A percentile compares a stretch with the other conserved stretches of the same genome.
Evolutionary conservation across 1,140 invertebrate species (phyloP).

Genomic region (Saccostrea glomerata): DNA sequence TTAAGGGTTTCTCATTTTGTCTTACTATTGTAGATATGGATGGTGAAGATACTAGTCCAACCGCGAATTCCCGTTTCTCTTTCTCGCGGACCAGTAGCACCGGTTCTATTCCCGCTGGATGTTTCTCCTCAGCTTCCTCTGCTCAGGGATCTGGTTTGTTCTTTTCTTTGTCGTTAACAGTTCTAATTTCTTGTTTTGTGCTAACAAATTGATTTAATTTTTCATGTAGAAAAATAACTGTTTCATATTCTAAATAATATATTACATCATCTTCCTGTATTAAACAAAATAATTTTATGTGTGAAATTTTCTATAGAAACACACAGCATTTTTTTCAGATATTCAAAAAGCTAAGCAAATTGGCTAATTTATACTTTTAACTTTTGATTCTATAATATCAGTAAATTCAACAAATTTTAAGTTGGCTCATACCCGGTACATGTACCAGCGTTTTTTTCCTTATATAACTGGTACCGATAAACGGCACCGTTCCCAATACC

Average conservation of each 20-base stretch:
- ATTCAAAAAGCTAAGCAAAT: too few species aligned
- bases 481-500: too few species aligned
- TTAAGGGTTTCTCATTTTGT: too few species aligned
- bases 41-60: constrained; percentile 23
- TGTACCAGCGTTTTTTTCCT: too few species aligned
- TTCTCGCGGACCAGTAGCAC: constrained; percentile 91
- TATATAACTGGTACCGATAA: too few species aligned
- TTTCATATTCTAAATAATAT: too few species aligned
- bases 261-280: too few species aligned
- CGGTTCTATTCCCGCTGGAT: constrained; percentile 88
- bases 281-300: too few species aligned
- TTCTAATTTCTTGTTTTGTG: not conserved
- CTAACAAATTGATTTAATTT: not conserved
- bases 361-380: too few species aligned
- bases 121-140: constrained; percentile 86
- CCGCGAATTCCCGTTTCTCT: constrained; percentile 76
- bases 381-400: not conserved
- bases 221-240: too few species aligned
- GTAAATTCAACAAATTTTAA: not conserved
- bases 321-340: too few species aligned
- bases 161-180: not conserved
- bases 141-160: constrained; percentile 86
- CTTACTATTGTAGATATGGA: constrained; percentile 1
- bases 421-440: not conserved
- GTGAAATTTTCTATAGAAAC: too few species aligned